A percentile compares a stretch with the other conserved stretches of the same genome.
phyloP scores from a whole-genome alignment of 2,113 vertebrate genomes.

The Chaetura pelagica region DNA sequence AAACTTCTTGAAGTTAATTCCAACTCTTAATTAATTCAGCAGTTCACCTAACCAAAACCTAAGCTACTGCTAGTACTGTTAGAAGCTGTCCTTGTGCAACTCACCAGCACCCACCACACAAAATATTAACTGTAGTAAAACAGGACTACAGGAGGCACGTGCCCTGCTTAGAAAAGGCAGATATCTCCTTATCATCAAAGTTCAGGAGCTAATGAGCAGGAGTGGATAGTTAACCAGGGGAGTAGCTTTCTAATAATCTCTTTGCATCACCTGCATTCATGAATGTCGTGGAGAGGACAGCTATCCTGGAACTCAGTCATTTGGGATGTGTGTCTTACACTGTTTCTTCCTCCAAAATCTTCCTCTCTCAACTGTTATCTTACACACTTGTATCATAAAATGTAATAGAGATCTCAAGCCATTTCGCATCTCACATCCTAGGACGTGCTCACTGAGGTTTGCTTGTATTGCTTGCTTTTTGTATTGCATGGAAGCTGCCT shows the following conservation, averaged over 20 bases:
- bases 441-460: neutral
- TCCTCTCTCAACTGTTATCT: neutral
- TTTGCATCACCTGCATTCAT: neutral
- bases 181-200: neutral
- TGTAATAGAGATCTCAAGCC: neutral
- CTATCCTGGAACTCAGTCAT: neutral
- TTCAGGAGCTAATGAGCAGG: neutral
- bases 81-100: neutral
- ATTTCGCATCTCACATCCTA: neutral
- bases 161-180: neutral
- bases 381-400: neutral
- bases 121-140: neutral
- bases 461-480: neutral
- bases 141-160: neutral
- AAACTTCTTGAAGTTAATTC: neutral
- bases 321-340: neutral
- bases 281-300: neutral
- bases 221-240: neutral
- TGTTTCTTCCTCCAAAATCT: neutral
- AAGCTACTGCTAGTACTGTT: neutral
- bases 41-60: neutral
- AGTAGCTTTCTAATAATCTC: neutral
- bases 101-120: neutral
- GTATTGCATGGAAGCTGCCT: neutral
- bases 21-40: neutral